Evolutionary conservation across 2,888 invertebrate species (phyloP).

Genomic region (Mimumesa dahlbomi): DNA sequence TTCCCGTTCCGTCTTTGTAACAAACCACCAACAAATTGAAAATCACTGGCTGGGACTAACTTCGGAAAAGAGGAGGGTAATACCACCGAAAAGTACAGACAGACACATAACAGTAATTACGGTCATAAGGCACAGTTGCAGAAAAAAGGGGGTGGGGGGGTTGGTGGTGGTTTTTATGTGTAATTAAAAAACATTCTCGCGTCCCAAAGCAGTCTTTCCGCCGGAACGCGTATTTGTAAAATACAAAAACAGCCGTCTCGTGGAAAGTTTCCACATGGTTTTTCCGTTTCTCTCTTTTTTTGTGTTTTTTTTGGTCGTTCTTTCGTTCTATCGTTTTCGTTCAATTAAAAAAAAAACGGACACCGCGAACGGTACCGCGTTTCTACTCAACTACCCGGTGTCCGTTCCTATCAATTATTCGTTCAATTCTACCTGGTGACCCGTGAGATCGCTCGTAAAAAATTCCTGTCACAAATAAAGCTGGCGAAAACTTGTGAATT

Average conservation of each 20-base stretch:
- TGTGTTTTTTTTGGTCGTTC: too few species aligned
- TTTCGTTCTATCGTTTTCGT: too few species aligned
- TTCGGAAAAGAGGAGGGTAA: conserved; percentile 52
- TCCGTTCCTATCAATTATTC: too few species aligned
- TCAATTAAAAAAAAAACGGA: too few species aligned
- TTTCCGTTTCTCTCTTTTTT: too few species aligned
- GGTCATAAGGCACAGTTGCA: conserved; percentile 47
- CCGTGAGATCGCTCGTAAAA: not conserved
- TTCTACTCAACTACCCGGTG: too few species aligned
- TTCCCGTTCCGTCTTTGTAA: conserved; percentile 7
- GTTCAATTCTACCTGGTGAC: too few species aligned
- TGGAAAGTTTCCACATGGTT: too few species aligned
- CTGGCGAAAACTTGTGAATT: conserved; percentile 4
- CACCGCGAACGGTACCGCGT: too few species aligned
- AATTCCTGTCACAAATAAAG: not conserved
- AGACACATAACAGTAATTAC: conserved; percentile 62
- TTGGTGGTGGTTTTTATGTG: conserved; percentile 1
- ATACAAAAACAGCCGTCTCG: too few species aligned
- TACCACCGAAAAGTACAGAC: conserved; percentile 59
- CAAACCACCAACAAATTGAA: conserved; percentile 58
- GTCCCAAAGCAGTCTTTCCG: not conserved
- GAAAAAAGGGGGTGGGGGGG: conserved; percentile 11
- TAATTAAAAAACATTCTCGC: not conserved
- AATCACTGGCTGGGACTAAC: conserved; percentile 69
- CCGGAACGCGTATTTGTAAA: too few species aligned